Base-by-base conservation (phyloP, 2,797 vertebrate genomes). In the Bryconaethiops microstoma region DNA sequence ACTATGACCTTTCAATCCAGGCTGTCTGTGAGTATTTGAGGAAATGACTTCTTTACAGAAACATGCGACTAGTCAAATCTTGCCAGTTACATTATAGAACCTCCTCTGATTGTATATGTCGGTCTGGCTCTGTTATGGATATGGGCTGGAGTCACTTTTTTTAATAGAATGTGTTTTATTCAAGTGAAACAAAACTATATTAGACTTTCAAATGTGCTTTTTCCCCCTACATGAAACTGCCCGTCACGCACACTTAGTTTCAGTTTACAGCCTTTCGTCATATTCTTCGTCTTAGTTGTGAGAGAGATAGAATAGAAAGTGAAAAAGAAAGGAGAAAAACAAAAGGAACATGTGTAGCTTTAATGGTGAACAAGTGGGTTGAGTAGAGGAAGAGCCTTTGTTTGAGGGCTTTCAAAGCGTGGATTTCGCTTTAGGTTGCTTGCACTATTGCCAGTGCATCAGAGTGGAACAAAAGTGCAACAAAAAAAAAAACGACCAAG, bases 171-270 rank as follows among this genome's bases (percentile, higher is more conserved):
- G 6, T 39, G 35, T 64, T 9, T 17, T 62, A 39, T 64, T 64
- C 25, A 16, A 29, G 60, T 9, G n/a, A 64, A 64, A 17, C 16
- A 39, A 35, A 17, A 35, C 29, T 4, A 17, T 1, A 62, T 62
- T 29, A 62, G 23, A 64, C 62, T 64, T 64, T 35, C 62, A 64
- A 64, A 64, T 64, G 62, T 39, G 25, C 62, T 35, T 62, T 23
- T 35, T 2, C 12, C 6, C 12, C 16, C 29, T 14, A 35, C 25
- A 14, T 64, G 25, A 16, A 35, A 35, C 25, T 25, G 2, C 60
- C 62, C 29, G 14, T 25, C 60, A 13, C 7, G 14, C 60, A 62
- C 13, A 35, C 59, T 63, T 60, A 62, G 59, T 64, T 7, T 35
- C 62, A 64, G 4, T 62, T 25, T 25, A 29, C 23, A 8, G 13